Conservation (phyloP, 1,140 invertebrate species). For the Bombus sylvicola region DNA sequence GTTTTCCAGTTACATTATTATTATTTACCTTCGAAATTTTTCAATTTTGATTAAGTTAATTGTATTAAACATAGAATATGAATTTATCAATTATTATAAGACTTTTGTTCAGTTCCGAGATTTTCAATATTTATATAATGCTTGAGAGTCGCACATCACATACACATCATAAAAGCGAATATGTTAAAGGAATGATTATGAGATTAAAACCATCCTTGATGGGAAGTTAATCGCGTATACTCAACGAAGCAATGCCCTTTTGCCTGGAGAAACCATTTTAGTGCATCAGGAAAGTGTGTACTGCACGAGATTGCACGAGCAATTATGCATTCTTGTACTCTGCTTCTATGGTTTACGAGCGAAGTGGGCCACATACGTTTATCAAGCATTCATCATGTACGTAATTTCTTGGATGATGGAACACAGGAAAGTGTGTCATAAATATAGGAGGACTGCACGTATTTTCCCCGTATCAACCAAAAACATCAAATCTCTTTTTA, state of each 20-base stretch:
- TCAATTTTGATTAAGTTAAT: no score
- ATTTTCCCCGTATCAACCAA: no score
- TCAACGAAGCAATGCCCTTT: background rate
- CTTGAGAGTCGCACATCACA: no score
- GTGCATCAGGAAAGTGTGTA: background rate
- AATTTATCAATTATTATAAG: no score
- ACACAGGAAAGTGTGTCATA: background rate
- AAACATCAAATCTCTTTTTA: background rate
- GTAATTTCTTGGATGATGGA: background rate
- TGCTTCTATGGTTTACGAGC: constrained; percentile 8
- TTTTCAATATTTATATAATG: no score
- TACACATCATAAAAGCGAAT: background rate
- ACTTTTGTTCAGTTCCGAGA: no score
- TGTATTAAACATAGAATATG: no score
- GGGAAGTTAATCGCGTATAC: background rate
- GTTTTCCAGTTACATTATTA: no score
- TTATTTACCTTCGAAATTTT: no score
- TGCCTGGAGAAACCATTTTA: background rate
- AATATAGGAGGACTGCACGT: background rate
- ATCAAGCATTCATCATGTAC: background rate
- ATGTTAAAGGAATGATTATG: background rate
- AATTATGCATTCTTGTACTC: constrained; percentile 9
- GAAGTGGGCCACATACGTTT: background rate
- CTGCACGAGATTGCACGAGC: no score
- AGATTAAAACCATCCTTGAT: background rate